These are phyloP conservation scores for Sander lucioperca DNA, from an alignment of 2,113 vertebrate species.

Conservation along the genomic window DNA sequence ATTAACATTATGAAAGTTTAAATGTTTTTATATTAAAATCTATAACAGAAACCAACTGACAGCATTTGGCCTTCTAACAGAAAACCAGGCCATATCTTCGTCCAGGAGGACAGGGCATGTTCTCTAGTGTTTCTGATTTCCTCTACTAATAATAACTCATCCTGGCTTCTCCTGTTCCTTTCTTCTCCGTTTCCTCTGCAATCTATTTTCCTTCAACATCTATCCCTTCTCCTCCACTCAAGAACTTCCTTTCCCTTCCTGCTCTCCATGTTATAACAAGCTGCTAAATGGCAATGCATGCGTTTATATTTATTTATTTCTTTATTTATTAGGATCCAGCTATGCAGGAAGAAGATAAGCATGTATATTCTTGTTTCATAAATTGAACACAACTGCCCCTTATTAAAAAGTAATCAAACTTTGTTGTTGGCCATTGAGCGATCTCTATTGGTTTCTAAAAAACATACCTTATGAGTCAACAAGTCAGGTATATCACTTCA, in stretches of 20 bases:
- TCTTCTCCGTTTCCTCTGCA: slow-evolving; percentile 17
- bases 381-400: not conserved
- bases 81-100: slow-evolving; percentile 19
- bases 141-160: slow-evolving; percentile 47
- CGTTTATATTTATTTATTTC: not conserved
- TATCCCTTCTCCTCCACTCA: not conserved
- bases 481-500: not conserved
- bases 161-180: slow-evolving; percentile 32
- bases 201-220: slow-evolving; percentile 19
- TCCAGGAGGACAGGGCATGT: slow-evolving; percentile 18
- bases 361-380: no score
- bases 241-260: not conserved
- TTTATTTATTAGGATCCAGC: not conserved
- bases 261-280: not conserved
- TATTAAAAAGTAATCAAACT: not conserved
- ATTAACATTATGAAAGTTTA: not conserved
- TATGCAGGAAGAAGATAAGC: not conserved
- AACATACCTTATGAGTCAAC: not conserved
- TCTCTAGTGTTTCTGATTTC: slow-evolving; percentile 29
- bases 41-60: not conserved
- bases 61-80: not conserved
- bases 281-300: not conserved
- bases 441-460: not conserved
- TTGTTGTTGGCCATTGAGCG: not conserved
- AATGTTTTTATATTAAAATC: not conserved